A percentile compares a stretch with the other conserved stretches of the same genome.
Evolutionary conservation across 2,797 vertebrate genomes (phyloP).

Genomic region (Varecia variegata): DNA sequence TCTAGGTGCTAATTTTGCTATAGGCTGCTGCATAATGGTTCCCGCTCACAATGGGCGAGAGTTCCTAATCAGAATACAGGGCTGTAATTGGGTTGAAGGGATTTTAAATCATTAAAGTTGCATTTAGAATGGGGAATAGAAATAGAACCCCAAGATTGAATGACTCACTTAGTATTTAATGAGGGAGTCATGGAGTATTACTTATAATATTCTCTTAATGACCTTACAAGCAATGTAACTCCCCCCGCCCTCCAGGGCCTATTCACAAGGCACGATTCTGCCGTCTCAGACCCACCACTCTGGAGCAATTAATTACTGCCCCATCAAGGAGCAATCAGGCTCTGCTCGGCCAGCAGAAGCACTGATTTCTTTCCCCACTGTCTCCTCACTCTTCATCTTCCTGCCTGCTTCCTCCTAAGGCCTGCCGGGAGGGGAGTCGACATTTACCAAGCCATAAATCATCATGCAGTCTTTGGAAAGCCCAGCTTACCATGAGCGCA

Average conservation of each 20-base stretch:
- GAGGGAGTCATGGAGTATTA: constrained; percentile 82
- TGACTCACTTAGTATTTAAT: constrained; percentile 84
- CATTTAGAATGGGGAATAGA: constrained; percentile 84
- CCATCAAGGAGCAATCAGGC: constrained; percentile 22
- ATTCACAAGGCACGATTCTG: constrained; percentile 53
- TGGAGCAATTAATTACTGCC: constrained; percentile 71
- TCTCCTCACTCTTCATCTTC: constrained; percentile 60
- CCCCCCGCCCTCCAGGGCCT: constrained; percentile 64
- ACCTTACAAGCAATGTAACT: constrained; percentile 70
- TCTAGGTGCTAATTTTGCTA: constrained; percentile 88
- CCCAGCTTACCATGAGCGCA: background rate
- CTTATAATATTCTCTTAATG: constrained; percentile 83
- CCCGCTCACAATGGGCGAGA: constrained; percentile 82
- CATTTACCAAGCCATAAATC: constrained; percentile 59
- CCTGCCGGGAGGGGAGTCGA: background rate
- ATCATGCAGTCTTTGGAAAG: constrained; percentile 41
- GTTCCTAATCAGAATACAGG: constrained; percentile 86
- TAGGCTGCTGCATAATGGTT: constrained; percentile 85
- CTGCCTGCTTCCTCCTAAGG: background rate
- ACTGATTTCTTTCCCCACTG: background rate
- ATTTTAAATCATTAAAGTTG: constrained; percentile 87
- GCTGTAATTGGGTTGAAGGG: constrained; percentile 88
- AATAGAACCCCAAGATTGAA: constrained; percentile 83
- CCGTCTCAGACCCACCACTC: constrained; percentile 51
- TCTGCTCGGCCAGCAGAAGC: background rate